Evolutionary conservation across 2,888 invertebrate genomes (phyloP).

Genomic region (Ligdia adustata): DNA sequence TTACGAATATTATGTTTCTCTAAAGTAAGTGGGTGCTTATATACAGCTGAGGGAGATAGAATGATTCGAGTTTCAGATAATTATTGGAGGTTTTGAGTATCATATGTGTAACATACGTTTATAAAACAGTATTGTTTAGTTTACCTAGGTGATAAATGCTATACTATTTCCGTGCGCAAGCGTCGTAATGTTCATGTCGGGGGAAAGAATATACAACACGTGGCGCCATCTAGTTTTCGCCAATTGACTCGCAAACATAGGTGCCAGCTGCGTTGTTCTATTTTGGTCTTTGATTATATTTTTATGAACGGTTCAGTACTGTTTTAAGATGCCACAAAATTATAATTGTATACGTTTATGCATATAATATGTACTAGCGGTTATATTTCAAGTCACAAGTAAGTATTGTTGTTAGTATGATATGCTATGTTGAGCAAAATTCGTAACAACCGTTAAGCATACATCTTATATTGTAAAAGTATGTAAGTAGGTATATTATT

Average conservation of each 20-base stretch:
- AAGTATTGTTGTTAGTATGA: neutral
- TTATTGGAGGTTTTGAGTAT: neutral
- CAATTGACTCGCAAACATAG: conserved; percentile 54
- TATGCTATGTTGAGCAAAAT: neutral
- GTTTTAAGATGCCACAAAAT: conserved; percentile 25
- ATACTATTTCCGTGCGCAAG: conserved; percentile 78
- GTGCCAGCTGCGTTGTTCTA: conserved; percentile 71
- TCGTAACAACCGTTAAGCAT: neutral
- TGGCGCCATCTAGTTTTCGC: conserved; percentile 74
- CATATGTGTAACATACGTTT: neutral
- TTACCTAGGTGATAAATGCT: conserved; percentile 75
- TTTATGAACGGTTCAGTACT: conserved; percentile 47
- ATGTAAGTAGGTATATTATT: neutral
- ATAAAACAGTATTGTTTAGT: conserved; percentile 42
- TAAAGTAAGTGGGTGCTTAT: no score
- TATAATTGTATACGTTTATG: neutral
- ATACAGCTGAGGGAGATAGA: no score
- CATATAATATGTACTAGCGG: neutral
- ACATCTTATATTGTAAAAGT: neutral
- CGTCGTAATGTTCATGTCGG: conserved; percentile 57
- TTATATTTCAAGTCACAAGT: neutral
- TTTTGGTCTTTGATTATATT: conserved; percentile 59
- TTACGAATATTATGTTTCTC: no score
- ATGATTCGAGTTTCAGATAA: neutral
- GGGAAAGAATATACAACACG: conserved; percentile 42